Percentiles rank a stretch among this genome's conserved stretches.
Evolutionary conservation across 2,113 vertebrate genomes (phyloP).

Genomic region (Oophaga pumilio): DNA sequence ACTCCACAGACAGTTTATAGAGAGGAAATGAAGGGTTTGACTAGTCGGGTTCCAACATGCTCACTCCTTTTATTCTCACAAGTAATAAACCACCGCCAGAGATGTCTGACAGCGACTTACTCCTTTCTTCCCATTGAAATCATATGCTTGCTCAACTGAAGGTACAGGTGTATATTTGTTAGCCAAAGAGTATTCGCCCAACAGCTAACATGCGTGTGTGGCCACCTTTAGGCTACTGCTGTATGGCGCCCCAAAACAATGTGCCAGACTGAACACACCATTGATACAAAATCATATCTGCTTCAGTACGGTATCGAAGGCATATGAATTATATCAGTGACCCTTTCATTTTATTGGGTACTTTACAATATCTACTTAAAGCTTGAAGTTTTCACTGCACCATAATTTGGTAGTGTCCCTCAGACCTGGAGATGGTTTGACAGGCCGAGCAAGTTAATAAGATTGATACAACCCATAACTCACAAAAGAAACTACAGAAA

Average conservation of each 20-base stretch:
- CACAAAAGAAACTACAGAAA: background rate
- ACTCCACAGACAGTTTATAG: too few species aligned
- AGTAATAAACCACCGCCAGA: too few species aligned
- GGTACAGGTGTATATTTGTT: too few species aligned
- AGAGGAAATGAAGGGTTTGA: too few species aligned
- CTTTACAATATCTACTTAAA: background rate
- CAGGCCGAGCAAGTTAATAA: background rate
- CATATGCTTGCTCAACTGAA: too few species aligned
- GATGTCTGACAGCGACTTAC: too few species aligned
- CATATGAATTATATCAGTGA: background rate
- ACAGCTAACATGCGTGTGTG: too few species aligned
- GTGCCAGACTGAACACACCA: background rate
- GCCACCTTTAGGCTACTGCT: too few species aligned
- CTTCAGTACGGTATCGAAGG: background rate
- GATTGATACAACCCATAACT: background rate
- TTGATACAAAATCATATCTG: background rate
- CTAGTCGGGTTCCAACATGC: too few species aligned
- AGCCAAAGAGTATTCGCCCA: too few species aligned
- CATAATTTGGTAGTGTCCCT: background rate
- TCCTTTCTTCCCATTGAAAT: too few species aligned
- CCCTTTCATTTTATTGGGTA: background rate
- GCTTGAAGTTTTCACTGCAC: background rate
- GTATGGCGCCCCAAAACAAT: background rate
- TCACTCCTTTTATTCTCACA: too few species aligned
- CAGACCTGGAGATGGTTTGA: background rate